Percentiles rank a stretch among this genome's conserved stretches.
Conservation (phyloP, 2,888 invertebrate species). For the Eilema caniola region DNA sequence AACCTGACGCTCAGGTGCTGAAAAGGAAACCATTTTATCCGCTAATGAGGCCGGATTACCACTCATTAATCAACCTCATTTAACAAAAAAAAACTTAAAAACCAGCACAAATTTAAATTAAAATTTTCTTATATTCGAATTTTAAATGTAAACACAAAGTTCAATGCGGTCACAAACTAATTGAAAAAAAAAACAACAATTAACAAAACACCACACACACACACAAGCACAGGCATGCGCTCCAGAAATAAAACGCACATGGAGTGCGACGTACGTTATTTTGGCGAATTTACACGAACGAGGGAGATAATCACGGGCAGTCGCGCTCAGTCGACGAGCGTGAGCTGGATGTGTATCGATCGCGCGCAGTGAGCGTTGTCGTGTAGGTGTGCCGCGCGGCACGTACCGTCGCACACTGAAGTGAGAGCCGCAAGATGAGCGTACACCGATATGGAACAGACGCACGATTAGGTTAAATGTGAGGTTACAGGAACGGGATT, state of each 20-base stretch:
- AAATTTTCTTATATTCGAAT: not conserved
- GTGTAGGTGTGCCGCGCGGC: conserved; percentile 67
- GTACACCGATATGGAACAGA: conserved; percentile 56
- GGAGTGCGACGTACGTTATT: conserved; percentile 65
- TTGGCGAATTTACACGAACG: conserved; percentile 52
- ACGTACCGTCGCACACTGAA: conserved; percentile 76
- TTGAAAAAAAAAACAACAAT: conserved; percentile 35
- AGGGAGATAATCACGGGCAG: conserved; percentile 35
- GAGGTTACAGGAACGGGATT: not conserved
- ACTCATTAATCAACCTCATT: conserved; percentile 25
- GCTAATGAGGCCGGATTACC: conserved; percentile 45
- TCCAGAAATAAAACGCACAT: conserved; percentile 38
- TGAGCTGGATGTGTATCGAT: conserved; percentile 48
- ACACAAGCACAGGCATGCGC: conserved; percentile 36
- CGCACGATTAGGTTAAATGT: conserved; percentile 29
- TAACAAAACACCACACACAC: conserved; percentile 31
- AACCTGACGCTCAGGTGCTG: conserved; percentile 31
- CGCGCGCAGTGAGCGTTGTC: conserved; percentile 39
- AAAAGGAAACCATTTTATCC: conserved; percentile 44
- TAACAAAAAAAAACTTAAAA: conserved; percentile 25
- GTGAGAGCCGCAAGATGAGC: conserved; percentile 51
- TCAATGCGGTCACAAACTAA: conserved; percentile 14
- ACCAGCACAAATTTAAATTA: conserved; percentile 18
- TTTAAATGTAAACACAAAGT: conserved; percentile 27
- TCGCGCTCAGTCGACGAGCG: conserved; percentile 53